A percentile compares a stretch with the other conserved stretches of the same genome.
Conservation (phyloP, 2,113 vertebrate genomes). For the Macrotis lagotis region DNA sequence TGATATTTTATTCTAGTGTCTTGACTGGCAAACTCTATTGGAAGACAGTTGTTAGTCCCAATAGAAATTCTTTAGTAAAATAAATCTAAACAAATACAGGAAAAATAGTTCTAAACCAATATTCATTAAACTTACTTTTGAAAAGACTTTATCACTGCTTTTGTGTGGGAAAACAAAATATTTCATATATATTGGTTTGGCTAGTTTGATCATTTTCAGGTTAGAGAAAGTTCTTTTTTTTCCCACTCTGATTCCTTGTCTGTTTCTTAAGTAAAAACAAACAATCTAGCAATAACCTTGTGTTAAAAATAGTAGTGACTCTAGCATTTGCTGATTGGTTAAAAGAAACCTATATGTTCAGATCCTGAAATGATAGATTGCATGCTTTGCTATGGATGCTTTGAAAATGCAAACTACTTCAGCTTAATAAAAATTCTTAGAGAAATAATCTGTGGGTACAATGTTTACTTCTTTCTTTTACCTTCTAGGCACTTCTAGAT, state of each 20-base stretch:
- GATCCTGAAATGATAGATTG: slow-evolving; percentile 65
- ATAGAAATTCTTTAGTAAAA: slow-evolving; percentile 58
- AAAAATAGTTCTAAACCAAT: slow-evolving; percentile 58
- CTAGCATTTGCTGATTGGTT: slow-evolving; percentile 52
- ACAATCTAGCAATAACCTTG: slow-evolving; percentile 4
- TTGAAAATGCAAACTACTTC: slow-evolving; percentile 82
- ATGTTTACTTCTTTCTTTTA: slow-evolving; percentile 77
- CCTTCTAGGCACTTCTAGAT: slow-evolving; percentile 49
- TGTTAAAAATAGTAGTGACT: slow-evolving; percentile 36
- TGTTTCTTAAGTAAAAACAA: neutral
- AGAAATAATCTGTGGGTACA: slow-evolving; percentile 69
- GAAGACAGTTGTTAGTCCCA: slow-evolving; percentile 68
- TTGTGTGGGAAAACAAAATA: slow-evolving; percentile 40
- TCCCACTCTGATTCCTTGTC: neutral
- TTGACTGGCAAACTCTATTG: slow-evolving; percentile 47
- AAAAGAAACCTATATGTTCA: slow-evolving; percentile 63
- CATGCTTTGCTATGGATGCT: slow-evolving; percentile 75
- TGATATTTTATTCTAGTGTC: slow-evolving; percentile 66
- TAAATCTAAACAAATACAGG: slow-evolving; percentile 58
- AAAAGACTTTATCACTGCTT: slow-evolving; percentile 63
- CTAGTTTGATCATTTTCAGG: slow-evolving; percentile 63
- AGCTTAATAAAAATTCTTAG: slow-evolving; percentile 70
- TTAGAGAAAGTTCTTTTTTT: slow-evolving; percentile 32
- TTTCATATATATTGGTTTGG: slow-evolving; percentile 56
- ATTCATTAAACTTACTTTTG: slow-evolving; percentile 64